phyloP scores from a whole-genome alignment of 2,113 vertebrate genomes.

The Corythoichthys intestinalis region DNA sequence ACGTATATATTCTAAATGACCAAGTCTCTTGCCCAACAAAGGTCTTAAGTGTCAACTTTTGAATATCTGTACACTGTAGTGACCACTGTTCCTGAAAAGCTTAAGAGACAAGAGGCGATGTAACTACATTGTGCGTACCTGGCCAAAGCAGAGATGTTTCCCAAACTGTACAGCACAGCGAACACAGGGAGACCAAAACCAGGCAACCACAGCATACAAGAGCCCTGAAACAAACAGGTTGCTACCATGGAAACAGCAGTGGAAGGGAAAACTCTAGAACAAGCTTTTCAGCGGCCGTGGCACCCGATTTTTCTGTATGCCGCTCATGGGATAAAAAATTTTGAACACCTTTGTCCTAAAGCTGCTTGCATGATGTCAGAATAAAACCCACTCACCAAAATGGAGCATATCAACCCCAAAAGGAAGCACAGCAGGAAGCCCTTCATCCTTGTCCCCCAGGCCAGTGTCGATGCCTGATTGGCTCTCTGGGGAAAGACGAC shows the following conservation, averaged over 20 bases:
- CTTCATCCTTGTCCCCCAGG: conserved; percentile 70
- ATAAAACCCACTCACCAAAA: conserved; percentile 61
- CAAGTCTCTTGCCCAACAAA: too few relatives aligned
- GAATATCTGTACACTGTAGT: too few relatives aligned
- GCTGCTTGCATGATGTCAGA: background rate
- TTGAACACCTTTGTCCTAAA: background rate
- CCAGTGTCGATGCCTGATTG: conserved; percentile 62
- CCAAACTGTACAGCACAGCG: conserved; percentile 68
- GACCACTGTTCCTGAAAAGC: too few relatives aligned
- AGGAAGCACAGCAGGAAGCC: conserved; percentile 68
- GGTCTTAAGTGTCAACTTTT: too few relatives aligned
- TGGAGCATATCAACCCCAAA: conserved; percentile 54
- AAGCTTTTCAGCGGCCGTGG: too few relatives aligned
- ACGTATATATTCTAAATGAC: too few relatives aligned
- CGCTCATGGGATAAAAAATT: background rate
- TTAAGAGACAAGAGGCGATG: background rate
- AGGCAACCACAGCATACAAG: conserved; percentile 70
- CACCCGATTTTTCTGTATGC: background rate
- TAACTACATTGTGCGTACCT: conserved; percentile 51
- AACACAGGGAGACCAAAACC: conserved; percentile 59
- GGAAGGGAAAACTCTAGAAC: background rate
- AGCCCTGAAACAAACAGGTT: conserved; percentile 47
- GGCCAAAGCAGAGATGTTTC: conserved; percentile 67
- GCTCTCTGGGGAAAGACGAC: conserved; percentile 53
- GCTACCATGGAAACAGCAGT: conserved; percentile 1